These are phyloP conservation scores for Cyphomyrmex costatus DNA, from an alignment of 1,140 invertebrate genomes.

Conservation along the genomic window DNA sequence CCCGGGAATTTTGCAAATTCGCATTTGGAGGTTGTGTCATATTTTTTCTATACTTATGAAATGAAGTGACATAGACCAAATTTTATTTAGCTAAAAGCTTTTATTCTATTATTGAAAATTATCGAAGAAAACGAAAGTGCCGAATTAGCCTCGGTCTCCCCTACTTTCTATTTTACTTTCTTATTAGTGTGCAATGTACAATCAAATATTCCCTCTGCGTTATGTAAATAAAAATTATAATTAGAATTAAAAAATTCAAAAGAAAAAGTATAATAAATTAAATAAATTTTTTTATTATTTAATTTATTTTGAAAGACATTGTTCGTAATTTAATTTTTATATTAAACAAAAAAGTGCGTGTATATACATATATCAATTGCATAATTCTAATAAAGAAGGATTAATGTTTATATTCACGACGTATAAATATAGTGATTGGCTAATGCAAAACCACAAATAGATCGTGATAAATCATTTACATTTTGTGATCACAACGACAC, in stretches of 20 bases:
- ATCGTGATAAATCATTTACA: slow-evolving; percentile 55
- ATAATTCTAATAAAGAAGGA: neutral
- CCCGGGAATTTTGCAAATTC: too few relatives aligned
- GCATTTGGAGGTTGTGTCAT: too few relatives aligned
- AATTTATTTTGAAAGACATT: neutral
- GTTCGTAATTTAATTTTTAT: neutral
- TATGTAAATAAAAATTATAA: neutral
- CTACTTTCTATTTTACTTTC: too few relatives aligned
- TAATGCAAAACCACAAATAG: slow-evolving; percentile 22
- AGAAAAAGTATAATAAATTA: neutral
- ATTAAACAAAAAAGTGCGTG: neutral
- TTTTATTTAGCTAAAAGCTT: too few relatives aligned
- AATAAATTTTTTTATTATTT: neutral
- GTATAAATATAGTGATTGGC: neutral
- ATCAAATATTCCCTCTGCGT: neutral
- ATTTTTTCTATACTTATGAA: too few relatives aligned
- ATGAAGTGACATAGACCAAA: too few relatives aligned
- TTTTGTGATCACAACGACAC: slow-evolving; percentile 59
- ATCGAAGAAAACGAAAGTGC: too few relatives aligned
- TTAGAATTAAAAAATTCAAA: neutral
- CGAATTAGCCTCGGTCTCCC: too few relatives aligned
- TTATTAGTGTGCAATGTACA: too few relatives aligned
- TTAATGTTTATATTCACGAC: neutral
- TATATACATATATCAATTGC: neutral
- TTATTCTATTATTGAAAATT: too few relatives aligned